Base-by-base conservation (phyloP, 2,888 invertebrate genomes). In the Diabrotica balteata region DNA sequence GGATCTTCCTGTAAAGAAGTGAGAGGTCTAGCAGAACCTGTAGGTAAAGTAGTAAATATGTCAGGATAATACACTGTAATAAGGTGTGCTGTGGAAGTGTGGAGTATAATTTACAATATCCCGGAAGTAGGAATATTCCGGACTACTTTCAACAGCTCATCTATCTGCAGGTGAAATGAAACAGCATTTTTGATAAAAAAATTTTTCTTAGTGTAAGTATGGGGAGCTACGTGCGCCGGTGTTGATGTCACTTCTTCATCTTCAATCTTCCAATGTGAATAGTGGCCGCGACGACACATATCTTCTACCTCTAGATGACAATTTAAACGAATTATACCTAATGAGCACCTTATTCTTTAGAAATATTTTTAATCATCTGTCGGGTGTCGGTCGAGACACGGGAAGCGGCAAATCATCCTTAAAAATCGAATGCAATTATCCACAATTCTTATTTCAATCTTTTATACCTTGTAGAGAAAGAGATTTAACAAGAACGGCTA, bases 201-300 rank as follows among this genome's bases (percentile, higher is more conserved):
- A 4, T 2, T 47, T n/a, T 47, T 47, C 47, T 47, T 8, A 47
- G 47, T 47, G 47, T 47, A 47, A 10, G 32, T 32, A 32, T 32
- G 32, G 2, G 32, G 46, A 52, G 46, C 45, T 63, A 51, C 46
- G 58, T 32, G 45, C 50, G 32, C 47, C 52, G 59, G 52, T 70
- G 67, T 70, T 68, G 72, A 74, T 77, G 78, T 78, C 78, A 78
- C 75, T 75, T 73, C 69, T 67, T 75, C 57, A 58, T 22, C 63
- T 62, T 62, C 47, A 55, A 49, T 62, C 62, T 76, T 75, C 75
- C 74, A 76, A 72, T 76, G 71, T 71, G 66, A 70, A 69, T 63
- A 63, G 68, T 72, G 53, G 68, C 70, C 72, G 70, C 67, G 68
- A 67, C 67, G 73, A 69, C 73, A 69, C 73, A 72, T 69, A 62